phyloP scores from a whole-genome alignment of 2,113 vertebrate genomes.

The Oryzias curvinotus region DNA sequence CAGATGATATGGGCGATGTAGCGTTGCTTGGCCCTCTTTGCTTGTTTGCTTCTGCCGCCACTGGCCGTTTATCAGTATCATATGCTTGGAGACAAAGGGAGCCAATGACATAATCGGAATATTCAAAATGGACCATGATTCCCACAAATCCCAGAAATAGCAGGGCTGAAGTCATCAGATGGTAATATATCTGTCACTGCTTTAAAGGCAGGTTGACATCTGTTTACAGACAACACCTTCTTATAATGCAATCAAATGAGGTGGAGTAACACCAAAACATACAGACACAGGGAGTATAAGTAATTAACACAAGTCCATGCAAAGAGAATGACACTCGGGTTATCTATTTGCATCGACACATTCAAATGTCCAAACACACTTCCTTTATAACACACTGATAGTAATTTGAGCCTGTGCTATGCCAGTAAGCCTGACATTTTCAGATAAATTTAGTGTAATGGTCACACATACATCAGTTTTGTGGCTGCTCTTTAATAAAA shows the following conservation, averaged over 20 bases:
- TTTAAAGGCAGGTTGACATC: slow-evolving; percentile 30
- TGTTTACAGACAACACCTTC: slow-evolving; percentile 39
- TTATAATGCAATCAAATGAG: background rate
- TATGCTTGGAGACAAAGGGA: slow-evolving; percentile 54
- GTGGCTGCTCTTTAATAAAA: slow-evolving; percentile 31
- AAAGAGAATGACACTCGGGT: background rate
- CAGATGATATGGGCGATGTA: slow-evolving; percentile 55
- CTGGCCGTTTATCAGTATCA: slow-evolving; percentile 61
- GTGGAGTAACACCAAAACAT: background rate
- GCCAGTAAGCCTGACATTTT: slow-evolving; percentile 67
- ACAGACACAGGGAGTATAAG: background rate
- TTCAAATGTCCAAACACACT: slow-evolving; percentile 28
- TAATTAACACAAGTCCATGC: background rate
- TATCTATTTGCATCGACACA: slow-evolving; percentile 9
- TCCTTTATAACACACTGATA: slow-evolving; percentile 29
- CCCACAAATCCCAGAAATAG: slow-evolving; percentile 70
- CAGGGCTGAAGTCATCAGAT: slow-evolving; percentile 64
- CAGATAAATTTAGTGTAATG: slow-evolving; percentile 33
- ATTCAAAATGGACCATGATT: slow-evolving; percentile 64
- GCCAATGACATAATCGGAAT: slow-evolving; percentile 65
- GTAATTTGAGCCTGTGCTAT: slow-evolving; percentile 62
- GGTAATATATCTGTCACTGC: slow-evolving; percentile 59
- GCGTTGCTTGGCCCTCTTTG: slow-evolving; percentile 30
- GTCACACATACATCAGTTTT: slow-evolving; percentile 34
- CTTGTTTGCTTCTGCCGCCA: slow-evolving; percentile 36